Conservation (phyloP, 2,113 vertebrate genomes). For the Actenoides hombroni region DNA sequence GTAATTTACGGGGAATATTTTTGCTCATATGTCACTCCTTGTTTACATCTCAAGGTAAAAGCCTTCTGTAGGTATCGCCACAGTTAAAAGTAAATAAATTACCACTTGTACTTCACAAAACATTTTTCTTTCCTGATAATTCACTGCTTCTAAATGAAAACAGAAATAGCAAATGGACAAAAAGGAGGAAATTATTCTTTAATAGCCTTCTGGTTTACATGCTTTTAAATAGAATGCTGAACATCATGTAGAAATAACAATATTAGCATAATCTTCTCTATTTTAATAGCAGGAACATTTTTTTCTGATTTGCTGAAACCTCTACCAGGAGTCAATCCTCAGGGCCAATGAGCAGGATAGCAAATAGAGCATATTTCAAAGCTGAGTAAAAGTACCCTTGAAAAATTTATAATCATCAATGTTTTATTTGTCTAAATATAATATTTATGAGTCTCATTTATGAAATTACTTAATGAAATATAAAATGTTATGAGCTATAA, state of each 20-base stretch:
- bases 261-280: background rate
- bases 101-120: background rate
- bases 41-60: background rate
- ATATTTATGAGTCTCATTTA: slow-evolving; percentile 20
- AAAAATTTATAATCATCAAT: slow-evolving; percentile 37
- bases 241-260: background rate
- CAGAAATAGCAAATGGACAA: background rate
- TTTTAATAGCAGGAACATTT: background rate
- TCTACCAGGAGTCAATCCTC: background rate
- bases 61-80: background rate
- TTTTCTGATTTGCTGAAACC: background rate
- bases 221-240: background rate
- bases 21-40: background rate
- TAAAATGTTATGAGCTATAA: background rate
- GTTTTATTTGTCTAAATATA: slow-evolving; percentile 45
- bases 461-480: slow-evolving; percentile 22
- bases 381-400: background rate
- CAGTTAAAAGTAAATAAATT: background rate
- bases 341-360: background rate
- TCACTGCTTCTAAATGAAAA: background rate
- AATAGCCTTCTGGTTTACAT: background rate
- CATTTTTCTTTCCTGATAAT: background rate
- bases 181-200: background rate
- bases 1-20: background rate
- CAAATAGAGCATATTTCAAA: slow-evolving; percentile 6